Conservation (phyloP, 2,797 vertebrate species). For the Anniella stebbinsi region DNA sequence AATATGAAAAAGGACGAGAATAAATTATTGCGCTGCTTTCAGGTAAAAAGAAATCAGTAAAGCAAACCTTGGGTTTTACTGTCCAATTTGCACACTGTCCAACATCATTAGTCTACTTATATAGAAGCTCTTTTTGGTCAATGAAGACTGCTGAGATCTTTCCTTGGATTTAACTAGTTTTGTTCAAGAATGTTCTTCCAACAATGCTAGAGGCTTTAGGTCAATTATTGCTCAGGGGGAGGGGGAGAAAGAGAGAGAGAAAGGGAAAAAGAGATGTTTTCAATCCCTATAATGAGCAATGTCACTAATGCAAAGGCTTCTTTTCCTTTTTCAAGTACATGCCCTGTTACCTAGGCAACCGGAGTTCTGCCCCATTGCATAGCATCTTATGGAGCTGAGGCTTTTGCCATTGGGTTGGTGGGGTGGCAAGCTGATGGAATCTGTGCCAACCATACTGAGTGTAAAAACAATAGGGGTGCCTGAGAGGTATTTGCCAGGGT, state of each 20-base stretch:
- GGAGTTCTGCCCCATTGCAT: too few relatives aligned
- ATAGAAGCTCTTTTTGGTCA: background rate
- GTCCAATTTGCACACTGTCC: background rate
- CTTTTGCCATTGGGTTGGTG: background rate
- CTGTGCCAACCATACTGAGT: background rate
- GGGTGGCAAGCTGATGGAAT: background rate
- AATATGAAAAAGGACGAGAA: background rate
- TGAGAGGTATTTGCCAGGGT: background rate
- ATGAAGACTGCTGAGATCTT: background rate
- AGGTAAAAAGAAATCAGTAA: background rate
- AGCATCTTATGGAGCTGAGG: too few relatives aligned
- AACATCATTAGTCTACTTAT: too few relatives aligned
- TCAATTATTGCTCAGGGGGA: background rate
- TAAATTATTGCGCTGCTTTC: background rate
- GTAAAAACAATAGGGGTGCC: background rate
- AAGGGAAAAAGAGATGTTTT: background rate
- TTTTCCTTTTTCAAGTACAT: background rate
- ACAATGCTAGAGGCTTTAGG: background rate
- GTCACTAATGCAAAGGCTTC: background rate
- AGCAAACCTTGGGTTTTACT: background rate
- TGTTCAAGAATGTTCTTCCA: background rate
- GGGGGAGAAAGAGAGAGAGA: background rate
- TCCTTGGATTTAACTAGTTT: background rate
- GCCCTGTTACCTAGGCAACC: too few relatives aligned
- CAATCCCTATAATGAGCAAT: background rate